A percentile compares a stretch with the other conserved stretches of the same genome.
Conservation (phyloP, 2,888 invertebrate genomes). For the Eudemis profundana region DNA sequence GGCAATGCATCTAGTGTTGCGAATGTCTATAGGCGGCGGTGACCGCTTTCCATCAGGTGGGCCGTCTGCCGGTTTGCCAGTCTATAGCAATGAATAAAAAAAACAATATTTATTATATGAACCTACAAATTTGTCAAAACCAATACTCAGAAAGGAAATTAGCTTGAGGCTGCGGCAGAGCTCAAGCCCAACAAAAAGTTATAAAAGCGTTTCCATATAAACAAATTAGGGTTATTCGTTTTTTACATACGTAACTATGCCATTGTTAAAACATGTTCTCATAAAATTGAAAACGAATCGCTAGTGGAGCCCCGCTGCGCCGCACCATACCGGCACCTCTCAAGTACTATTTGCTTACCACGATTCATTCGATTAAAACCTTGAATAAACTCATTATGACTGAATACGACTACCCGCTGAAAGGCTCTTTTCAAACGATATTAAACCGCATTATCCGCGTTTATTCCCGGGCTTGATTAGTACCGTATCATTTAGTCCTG, state of each 20-base stretch:
- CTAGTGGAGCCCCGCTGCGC: slow-evolving; percentile 46
- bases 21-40: no score
- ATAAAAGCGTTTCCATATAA: neutral
- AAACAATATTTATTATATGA: no score
- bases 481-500: slow-evolving; percentile 85
- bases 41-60: no score
- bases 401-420: slow-evolving; percentile 82
- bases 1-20: no score
- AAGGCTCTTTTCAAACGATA: slow-evolving; percentile 82
- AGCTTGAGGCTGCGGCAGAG: no score
- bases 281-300: slow-evolving; percentile 48
- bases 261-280: slow-evolving; percentile 35
- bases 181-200: neutral
- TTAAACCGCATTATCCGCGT: slow-evolving; percentile 83
- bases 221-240: slow-evolving; percentile 12
- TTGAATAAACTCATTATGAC: slow-evolving; percentile 83
- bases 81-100: no score
- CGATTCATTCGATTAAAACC: slow-evolving; percentile 83
- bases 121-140: no score
- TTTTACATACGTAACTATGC: slow-evolving; percentile 19
- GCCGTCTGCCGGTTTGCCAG: no score
- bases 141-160: no score
- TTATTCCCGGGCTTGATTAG: slow-evolving; percentile 83
- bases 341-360: slow-evolving; percentile 78
- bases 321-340: slow-evolving; percentile 51